Conservation (phyloP, 2,888 invertebrate species). For the Torymus tubicola region DNA sequence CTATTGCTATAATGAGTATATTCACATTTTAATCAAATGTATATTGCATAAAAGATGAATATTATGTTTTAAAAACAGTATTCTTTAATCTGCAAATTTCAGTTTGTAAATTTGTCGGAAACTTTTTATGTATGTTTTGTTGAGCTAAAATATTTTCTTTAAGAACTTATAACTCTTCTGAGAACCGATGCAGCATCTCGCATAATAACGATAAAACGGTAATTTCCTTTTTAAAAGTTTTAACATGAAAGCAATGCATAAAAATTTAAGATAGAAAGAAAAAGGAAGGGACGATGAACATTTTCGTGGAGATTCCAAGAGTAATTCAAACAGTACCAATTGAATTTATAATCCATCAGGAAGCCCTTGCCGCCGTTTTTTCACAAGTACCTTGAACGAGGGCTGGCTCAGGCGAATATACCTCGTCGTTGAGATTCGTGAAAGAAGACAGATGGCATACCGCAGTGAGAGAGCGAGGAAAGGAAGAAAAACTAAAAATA, state of each 20-base stretch:
- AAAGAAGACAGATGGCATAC: slow-evolving; percentile 32
- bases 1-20: too few species aligned
- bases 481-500: slow-evolving; percentile 9
- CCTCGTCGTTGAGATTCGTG: neutral
- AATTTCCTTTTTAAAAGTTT: slow-evolving; percentile 14
- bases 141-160: neutral
- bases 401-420: neutral
- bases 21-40: too few species aligned
- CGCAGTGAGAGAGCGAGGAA: neutral
- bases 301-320: slow-evolving; percentile 30
- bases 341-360: slow-evolving; percentile 57
- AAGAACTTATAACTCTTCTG: neutral
- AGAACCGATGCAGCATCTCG: neutral
- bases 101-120: too few species aligned
- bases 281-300: slow-evolving; percentile 18
- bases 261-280: slow-evolving; percentile 3
- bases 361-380: slow-evolving; percentile 50
- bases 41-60: too few species aligned
- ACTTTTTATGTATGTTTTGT: neutral
- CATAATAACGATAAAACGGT: neutral
- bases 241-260: slow-evolving; percentile 4
- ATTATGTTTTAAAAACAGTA: too few species aligned
- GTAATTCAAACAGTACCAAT: slow-evolving; percentile 49
- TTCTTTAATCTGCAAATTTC: too few species aligned
- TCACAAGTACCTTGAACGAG: slow-evolving; percentile 47